phyloP scores from a whole-genome alignment of 2,113 vertebrate species.

The Calypte anna region DNA sequence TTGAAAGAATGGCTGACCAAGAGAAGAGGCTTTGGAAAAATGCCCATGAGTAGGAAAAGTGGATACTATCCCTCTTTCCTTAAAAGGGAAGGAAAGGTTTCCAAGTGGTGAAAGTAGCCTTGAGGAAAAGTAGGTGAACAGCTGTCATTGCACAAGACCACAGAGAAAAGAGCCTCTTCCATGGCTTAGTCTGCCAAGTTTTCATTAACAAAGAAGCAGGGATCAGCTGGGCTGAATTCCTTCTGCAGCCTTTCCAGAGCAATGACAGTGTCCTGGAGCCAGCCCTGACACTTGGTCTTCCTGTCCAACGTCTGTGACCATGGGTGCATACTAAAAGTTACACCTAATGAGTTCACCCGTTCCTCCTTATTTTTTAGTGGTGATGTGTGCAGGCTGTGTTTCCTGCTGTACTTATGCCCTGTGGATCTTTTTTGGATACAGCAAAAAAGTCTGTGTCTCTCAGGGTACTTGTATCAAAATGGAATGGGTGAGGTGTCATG shows the following conservation, averaged over 20 bases:
- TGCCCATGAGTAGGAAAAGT: background rate
- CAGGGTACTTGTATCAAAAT: background rate
- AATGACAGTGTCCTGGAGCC: background rate
- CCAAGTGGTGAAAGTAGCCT: background rate
- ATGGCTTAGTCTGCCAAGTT: background rate
- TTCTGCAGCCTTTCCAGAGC: background rate
- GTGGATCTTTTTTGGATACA: background rate
- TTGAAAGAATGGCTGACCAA: too few relatives aligned
- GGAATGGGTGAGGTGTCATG: too few relatives aligned
- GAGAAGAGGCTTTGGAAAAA: background rate
- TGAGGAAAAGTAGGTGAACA: background rate
- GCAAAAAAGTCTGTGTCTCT: background rate
- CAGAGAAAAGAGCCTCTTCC: background rate
- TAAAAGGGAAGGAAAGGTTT: background rate
- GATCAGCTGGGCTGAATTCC: background rate
- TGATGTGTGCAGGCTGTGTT: background rate
- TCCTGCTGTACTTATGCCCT: background rate
- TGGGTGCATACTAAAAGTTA: background rate
- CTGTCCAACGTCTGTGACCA: background rate
- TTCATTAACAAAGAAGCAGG: background rate
- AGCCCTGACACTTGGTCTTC: background rate
- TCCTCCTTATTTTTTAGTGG: background rate
- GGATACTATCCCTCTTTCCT: background rate
- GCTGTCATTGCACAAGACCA: background rate
- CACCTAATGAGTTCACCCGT: background rate